A percentile compares a stretch with the other conserved stretches of the same genome.
Evolutionary conservation across 2,888 invertebrate genomes (phyloP).

Genomic region (Drosophila suboccidentalis): DNA sequence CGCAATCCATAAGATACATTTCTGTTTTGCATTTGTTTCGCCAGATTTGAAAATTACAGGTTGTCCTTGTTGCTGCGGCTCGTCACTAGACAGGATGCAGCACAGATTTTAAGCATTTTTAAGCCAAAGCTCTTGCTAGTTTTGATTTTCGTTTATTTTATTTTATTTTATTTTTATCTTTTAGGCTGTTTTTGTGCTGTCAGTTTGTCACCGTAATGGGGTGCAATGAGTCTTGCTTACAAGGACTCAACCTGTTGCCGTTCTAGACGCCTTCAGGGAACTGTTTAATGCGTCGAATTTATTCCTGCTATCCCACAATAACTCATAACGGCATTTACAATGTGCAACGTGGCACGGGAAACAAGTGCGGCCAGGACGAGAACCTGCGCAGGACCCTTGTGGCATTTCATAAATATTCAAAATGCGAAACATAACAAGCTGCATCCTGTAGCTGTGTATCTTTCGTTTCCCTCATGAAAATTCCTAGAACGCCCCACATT

Average conservation of each 20-base stretch:
- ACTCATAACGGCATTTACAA: conserved; percentile 67
- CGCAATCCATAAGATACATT: conserved; percentile 47
- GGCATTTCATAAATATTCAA: conserved; percentile 70
- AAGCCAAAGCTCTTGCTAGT: neutral
- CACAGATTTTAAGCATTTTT: conserved; percentile 17
- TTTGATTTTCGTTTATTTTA: neutral
- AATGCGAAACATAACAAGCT: conserved; percentile 54
- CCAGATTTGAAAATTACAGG: conserved; percentile 65
- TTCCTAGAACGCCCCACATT: conserved; percentile 75
- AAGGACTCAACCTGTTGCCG: conserved; percentile 19
- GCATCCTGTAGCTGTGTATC: conserved; percentile 54
- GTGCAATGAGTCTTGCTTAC: neutral
- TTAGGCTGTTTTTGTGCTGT: neutral
- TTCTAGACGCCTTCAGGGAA: conserved; percentile 18
- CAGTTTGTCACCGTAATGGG: conserved; percentile 15
- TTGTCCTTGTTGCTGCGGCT: conserved; percentile 43
- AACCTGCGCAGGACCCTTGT: conserved; percentile 30
- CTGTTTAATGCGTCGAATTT: conserved; percentile 14
- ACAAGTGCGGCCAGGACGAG: conserved; percentile 21
- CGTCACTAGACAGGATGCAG: conserved; percentile 45
- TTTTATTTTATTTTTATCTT: neutral
- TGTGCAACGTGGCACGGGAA: conserved; percentile 9
- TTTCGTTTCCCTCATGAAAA: conserved; percentile 33
- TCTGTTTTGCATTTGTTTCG: conserved; percentile 55
- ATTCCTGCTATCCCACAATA: conserved; percentile 31